Evolutionary conservation across 2,113 vertebrate species (phyloP), one percentile per base, ranked within the genome.

Genomic region (Pterocles burchelli): DNA sequence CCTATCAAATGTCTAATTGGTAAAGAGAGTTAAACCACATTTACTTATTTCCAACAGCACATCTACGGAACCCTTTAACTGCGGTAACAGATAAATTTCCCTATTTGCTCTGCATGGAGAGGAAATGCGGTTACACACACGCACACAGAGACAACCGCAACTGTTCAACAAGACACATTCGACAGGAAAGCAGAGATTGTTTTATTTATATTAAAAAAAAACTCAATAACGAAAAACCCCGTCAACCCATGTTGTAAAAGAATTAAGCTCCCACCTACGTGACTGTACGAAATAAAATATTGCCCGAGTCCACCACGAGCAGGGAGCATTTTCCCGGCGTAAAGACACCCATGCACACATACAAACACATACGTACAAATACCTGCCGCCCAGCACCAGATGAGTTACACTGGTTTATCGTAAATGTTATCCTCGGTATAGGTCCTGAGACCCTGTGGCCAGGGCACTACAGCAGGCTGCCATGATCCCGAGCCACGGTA

Each of bases 1-100:
- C 93, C 81, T 96, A 97, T 91, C 89, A 70, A 96, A 94, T 87
- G 94, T 88, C 90, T 95, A 90, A 93, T 88, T 90, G 92, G 94
- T 95, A 79, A 95, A 95, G 89, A 95, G 75, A 90, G 84, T 90
- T 95, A 89, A 94, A 96, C 89, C 91, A 89, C 92, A 51, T 95
- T 97, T 92, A 93, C 93, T 97, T 93, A 61, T 90, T 94, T 94
- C 66, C 78, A 93, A 80, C 71, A 79, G 55, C 85, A 88, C 80
- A 63, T 95, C 90, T 96, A 95, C 76, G 85, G 72, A 95, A 88
- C 66, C 74, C 78, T 95, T 86, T 96, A 94, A 84, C 89, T 81
- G 49, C 38, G 5, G 17, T 87, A 92, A 92, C 78, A 96, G 85
- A 89, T 96, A 96, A 93, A 85, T 96, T 96, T 93, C 76, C 84